Evolutionary conservation across 2,797 vertebrate genomes (phyloP).

Genomic region (Peromyscus nudipes): DNA sequence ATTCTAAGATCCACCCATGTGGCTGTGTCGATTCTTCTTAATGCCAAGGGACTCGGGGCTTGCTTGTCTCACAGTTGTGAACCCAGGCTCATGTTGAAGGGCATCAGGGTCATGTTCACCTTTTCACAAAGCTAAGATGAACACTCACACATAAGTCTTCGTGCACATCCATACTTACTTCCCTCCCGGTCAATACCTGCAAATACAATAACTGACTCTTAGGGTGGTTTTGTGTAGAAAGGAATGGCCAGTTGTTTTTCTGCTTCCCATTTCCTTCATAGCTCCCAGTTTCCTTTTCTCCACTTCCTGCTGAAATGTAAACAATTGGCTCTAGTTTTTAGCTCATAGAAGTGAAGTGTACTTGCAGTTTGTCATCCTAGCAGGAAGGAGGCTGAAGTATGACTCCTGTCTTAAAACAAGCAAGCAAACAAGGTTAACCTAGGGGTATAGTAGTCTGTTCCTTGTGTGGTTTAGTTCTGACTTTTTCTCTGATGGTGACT

Average conservation of each 20-base stretch:
- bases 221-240: not conserved
- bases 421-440: not conserved
- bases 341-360: not conserved
- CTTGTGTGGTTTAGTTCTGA: not conserved
- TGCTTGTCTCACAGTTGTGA: not conserved
- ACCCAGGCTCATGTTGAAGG: not conserved
- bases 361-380: no score
- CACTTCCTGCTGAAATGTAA: not conserved
- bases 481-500: not conserved
- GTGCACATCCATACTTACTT: not conserved
- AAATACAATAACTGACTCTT: not conserved
- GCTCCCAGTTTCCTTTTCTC: not conserved
- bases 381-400: not conserved
- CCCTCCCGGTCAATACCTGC: not conserved
- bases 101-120: not conserved
- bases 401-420: not conserved
- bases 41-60: not conserved
- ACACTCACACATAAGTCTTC: not conserved
- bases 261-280: not conserved
- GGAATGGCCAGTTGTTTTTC: not conserved
- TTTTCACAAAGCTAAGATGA: slow-evolving; percentile 6
- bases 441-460: not conserved
- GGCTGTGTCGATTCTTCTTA: not conserved
- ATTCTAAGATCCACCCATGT: not conserved
- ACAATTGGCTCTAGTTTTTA: not conserved